Percentiles rank a stretch among this genome's conserved stretches.
phyloP scores from a whole-genome alignment of 2,113 vertebrate species.

The Glaucidium brasilianum region DNA sequence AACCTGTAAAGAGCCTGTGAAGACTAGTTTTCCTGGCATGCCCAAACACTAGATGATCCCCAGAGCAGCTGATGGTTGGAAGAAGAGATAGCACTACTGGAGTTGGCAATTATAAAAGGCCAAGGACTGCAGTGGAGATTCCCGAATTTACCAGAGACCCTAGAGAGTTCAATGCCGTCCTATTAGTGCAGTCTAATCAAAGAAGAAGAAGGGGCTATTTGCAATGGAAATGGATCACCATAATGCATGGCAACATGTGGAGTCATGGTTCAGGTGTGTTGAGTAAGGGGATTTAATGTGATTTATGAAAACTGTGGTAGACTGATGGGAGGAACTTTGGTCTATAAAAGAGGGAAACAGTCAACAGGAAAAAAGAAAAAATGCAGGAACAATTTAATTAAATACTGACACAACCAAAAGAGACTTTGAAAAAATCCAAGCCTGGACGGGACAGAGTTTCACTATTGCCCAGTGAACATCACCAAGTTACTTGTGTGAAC shows the following conservation, averaged over 20 bases:
- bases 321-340: neutral
- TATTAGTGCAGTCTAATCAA: neutral
- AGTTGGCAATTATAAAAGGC: neutral
- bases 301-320: neutral
- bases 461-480: fast-evolving
- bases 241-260: fast-evolving
- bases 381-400: neutral
- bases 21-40: neutral
- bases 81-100: neutral
- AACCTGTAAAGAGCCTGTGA: neutral
- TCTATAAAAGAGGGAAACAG: neutral
- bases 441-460: neutral
- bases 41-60: neutral
- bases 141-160: neutral
- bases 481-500: neutral
- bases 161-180: neutral
- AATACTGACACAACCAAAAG: neutral
- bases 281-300: fast-evolving
- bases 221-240: neutral
- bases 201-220: neutral
- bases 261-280: neutral
- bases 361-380: neutral
- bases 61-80: neutral
- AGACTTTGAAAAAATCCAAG: neutral
- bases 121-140: neutral